Evolutionary conservation across 2,888 invertebrate genomes (phyloP).

Genomic region (Mimumesa dahlbomi): DNA sequence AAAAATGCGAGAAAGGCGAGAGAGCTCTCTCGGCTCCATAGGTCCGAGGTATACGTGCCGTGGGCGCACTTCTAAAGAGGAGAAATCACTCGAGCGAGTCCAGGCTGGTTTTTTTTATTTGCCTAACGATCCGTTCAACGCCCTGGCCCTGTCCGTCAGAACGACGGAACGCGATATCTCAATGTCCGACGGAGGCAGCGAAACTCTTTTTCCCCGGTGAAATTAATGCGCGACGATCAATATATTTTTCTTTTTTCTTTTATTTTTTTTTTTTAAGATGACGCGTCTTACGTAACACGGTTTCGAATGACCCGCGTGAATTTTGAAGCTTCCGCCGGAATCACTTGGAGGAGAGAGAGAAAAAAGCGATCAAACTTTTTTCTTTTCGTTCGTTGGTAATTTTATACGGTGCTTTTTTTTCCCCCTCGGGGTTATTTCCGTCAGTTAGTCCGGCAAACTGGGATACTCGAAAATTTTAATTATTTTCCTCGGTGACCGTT

Average conservation of each 20-base stretch:
- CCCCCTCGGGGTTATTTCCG: neutral
- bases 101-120: constrained; percentile 22
- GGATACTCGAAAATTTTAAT: too few relatives aligned
- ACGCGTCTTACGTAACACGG: too few relatives aligned
- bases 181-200: constrained; percentile 37
- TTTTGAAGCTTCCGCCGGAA: too few relatives aligned
- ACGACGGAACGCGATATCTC: constrained; percentile 52
- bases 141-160: constrained; percentile 46
- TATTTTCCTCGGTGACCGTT: too few relatives aligned
- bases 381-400: too few relatives aligned
- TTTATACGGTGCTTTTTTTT: neutral
- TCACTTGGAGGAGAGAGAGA: too few relatives aligned
- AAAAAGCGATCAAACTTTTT: too few relatives aligned
- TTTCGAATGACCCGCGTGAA: too few relatives aligned
- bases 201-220: constrained; percentile 17
- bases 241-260: neutral
- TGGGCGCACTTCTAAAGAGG: constrained; percentile 42
- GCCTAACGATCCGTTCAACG: constrained; percentile 41
- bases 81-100: constrained; percentile 54
- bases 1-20: constrained; percentile 59
- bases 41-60: constrained; percentile 27
- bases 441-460: too few relatives aligned
- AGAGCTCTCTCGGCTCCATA: constrained; percentile 43
- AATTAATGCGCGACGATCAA: constrained; percentile 44
- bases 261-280: too few relatives aligned